Evolutionary conservation across 2,888 invertebrate genomes (phyloP).

Genomic region (Ariolimax columbianus): DNA sequence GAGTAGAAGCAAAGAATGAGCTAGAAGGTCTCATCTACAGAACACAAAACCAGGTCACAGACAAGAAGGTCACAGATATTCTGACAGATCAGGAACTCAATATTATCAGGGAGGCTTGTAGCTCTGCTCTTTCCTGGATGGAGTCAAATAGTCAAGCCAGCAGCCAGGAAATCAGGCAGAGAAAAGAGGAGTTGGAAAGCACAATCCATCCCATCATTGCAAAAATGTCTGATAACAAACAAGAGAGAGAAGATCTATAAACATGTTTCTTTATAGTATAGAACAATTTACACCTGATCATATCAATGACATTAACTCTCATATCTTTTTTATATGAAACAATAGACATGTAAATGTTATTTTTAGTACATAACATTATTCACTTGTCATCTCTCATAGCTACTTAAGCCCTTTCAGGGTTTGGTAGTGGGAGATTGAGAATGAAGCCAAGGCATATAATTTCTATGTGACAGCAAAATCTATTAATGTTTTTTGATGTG

Average conservation of each 20-base stretch:
- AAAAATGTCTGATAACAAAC: conserved; percentile 3
- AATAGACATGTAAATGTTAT: no score
- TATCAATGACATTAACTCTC: no score
- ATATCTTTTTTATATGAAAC: no score
- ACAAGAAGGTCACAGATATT: conserved; percentile 91
- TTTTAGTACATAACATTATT: background rate
- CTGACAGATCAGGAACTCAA: conserved; percentile 91
- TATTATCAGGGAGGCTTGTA: conserved; percentile 94
- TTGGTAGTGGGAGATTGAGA: no score
- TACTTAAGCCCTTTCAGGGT: no score
- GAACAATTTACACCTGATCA: background rate
- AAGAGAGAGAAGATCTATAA: background rate
- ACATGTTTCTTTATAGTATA: background rate
- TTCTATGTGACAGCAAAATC: no score
- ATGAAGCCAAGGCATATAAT: no score
- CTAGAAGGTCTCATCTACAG: conserved; percentile 96
- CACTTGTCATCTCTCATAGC: background rate
- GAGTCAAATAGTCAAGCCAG: conserved; percentile 96
- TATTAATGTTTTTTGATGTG: no score
- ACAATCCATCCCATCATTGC: conserved; percentile 89
- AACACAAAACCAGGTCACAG: conserved; percentile 95
- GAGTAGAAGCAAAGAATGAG: conserved; percentile 97
- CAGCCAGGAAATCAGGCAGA: conserved; percentile 92
- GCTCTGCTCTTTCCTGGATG: conserved; percentile 97
- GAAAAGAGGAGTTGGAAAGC: conserved; percentile 95